Base-by-base conservation (phyloP, 1,140 invertebrate species). In the Monomorium pharaonis region DNA sequence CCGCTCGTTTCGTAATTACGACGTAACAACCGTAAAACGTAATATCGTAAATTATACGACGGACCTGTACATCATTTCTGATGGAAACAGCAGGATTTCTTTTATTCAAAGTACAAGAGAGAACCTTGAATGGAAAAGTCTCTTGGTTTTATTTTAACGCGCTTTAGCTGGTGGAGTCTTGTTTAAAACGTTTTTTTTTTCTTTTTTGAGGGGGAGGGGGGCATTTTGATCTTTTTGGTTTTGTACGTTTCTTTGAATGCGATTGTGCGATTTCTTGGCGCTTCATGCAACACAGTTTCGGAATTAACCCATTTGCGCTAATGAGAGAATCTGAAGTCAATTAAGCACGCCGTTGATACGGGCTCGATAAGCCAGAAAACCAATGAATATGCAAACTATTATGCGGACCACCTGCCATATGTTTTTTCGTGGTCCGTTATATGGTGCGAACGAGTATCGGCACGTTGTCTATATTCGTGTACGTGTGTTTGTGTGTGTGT, bases 291-390 rank as follows among this genome's bases (percentile, higher is more conserved):
- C 78, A 84, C 84, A 86, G 44, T 90, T 90, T 90, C 70, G 70
- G 86, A 92, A 93, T 93, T 93, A 91, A 92, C 88, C 89, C 91
- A 90, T 92, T 92, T 89, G 89, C 88, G 86, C 91, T 93, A 93
- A 93, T 92, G 92, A 93, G 91, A 88, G 92, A 92, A 93, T 93
- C 91, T 89, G 88, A 93, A 92, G 92, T 92, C 91, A 93, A 92
- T 93, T 93, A 93, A 92, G 87, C 89, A 88, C 88, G 72, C 86
- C 58, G 84, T 44, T 83, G 91, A 93, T 91, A 92, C 88, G 83
- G 89, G 88, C 78, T 87, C 88, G 92, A 93, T 93, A 92, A 92
- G 78, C 60, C 65, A 81, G 88, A 86, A 83, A 91, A 88, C 90
- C 91, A 77, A 92, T 93, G 92, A 92, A 92, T 93, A 93, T 93